Base-by-base conservation (phyloP, 2,888 invertebrate species). In the Pterobdella sp. region DNA sequence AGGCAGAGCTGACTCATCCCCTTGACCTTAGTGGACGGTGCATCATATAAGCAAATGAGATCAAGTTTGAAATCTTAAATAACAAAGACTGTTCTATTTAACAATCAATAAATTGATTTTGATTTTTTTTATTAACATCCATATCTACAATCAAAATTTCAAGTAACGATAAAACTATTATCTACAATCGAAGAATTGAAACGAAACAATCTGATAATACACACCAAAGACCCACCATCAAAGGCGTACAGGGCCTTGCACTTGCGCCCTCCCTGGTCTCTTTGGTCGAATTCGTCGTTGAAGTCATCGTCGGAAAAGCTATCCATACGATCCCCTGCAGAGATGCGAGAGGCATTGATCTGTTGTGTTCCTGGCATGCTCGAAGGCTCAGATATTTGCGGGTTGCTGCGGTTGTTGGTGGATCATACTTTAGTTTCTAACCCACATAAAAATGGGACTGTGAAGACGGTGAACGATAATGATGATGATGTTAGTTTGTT, bases 221-320 rank as follows among this genome's bases (percentile, higher is more conserved):
- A 56, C 29, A 56, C n/a, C n/a, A 56, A 7, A 34, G 1, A 29
- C 1, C 49, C 26, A 73, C 73, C 73, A 60, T 73, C 68, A 18
- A 56, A 73, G 63, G 60, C 68, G 64, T 73, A 73, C 3, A 73
- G 60, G 4, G 73, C 73, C 10, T 29, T 63, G 42, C 73, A 73
- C 37, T 26, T 63, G n/a, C 31, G 56, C 4, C 73, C 69, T n/a
- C 34, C 68, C n/a, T 34, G 29, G 10, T 64, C 60, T 7, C 22
- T 42, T 7, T 42, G 10, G 49, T 42, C 22, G 60, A 56, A 56
- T 4, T 56, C 60, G 60, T 56, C 60, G 18, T 7, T 42, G n/a
- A 37, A 35, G 2, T 73, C 73, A n/a, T 73, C 73, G 32, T 73
- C 68, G 1, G 68, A 68, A 63, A 73, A 73, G 32, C 73, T 73